phyloP scores from a whole-genome alignment of 2,888 invertebrate genomes.

The Blastobasis lacticolella region DNA sequence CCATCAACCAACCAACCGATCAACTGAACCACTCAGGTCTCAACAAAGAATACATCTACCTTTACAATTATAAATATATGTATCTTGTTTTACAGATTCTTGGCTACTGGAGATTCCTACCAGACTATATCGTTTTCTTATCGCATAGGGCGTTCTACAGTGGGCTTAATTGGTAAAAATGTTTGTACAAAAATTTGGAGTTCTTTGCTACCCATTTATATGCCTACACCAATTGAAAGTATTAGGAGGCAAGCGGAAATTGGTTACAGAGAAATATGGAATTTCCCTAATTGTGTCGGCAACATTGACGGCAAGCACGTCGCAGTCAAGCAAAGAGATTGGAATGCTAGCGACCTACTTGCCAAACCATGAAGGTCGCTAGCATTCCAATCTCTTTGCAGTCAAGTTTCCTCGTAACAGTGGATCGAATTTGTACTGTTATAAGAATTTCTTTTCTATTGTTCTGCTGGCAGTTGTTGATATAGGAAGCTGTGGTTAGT shows the following conservation, averaged over 20 bases:
- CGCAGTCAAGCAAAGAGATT: too few species aligned
- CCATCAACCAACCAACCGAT: too few species aligned
- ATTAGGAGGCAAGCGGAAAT: not conserved
- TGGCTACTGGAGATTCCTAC: not conserved
- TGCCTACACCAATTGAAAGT: not conserved
- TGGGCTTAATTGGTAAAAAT: not conserved
- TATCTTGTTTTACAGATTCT: conserved; percentile 6
- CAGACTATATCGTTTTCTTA: not conserved
- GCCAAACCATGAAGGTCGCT: too few species aligned
- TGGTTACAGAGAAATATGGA: not conserved
- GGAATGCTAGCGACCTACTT: too few species aligned
- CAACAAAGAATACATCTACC: too few species aligned
- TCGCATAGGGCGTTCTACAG: not conserved
- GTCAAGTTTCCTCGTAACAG: not conserved
- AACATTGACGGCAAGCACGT: not conserved
- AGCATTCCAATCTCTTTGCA: too few species aligned
- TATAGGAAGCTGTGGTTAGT: not conserved
- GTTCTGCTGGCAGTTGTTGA: not conserved
- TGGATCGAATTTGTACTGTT: not conserved
- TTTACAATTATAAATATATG: too few species aligned
- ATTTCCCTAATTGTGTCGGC: not conserved
- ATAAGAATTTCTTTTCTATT: not conserved
- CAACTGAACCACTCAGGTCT: too few species aligned
- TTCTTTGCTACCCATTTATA: not conserved
- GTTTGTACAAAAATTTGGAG: not conserved